Conservation (phyloP, 2,888 invertebrate genomes). For the Aphodius sticticus region DNA sequence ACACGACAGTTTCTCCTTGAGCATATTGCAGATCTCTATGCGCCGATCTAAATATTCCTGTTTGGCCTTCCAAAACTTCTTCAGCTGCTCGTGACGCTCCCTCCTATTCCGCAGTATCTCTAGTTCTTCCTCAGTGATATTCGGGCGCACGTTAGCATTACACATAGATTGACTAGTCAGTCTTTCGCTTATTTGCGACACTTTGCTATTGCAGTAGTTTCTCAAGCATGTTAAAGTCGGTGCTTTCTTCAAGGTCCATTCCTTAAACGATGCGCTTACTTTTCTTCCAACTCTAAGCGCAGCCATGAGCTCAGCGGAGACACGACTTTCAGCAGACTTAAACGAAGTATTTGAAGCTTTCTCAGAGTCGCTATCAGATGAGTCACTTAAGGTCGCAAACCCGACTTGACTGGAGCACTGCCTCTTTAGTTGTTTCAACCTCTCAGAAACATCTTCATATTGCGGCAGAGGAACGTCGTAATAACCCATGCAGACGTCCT, state of each 20-base stretch:
- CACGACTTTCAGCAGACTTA: constrained; percentile 26
- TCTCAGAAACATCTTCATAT: constrained; percentile 46
- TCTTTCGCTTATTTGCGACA: constrained; percentile 34
- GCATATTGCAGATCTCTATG: constrained; percentile 43
- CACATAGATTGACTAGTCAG: constrained; percentile 26
- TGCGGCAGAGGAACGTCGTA: constrained; percentile 47
- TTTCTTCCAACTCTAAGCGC: constrained; percentile 35
- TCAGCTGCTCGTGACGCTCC: constrained; percentile 43
- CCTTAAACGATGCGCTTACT: constrained; percentile 33
- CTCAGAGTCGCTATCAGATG: constrained; percentile 35
- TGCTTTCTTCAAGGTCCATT: constrained; percentile 36
- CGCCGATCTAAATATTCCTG: constrained; percentile 46
- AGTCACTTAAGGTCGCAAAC: constrained; percentile 23
- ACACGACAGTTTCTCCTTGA: constrained; percentile 37
- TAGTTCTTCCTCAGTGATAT: constrained; percentile 33
- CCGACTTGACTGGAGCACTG: constrained; percentile 32
- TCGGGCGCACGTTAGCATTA: constrained; percentile 19
- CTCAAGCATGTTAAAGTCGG: constrained; percentile 35
- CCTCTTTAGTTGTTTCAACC: constrained; percentile 43
- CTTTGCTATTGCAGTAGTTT: constrained; percentile 36
- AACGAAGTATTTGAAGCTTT: background rate
- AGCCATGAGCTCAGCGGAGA: constrained; percentile 33
- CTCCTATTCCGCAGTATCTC: constrained; percentile 40
- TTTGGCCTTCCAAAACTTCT: constrained; percentile 44
- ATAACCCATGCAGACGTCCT: constrained; percentile 49